These are phyloP conservation scores for Diaperis boleti DNA, from an alignment of 2,888 invertebrate species.

Conservation along the genomic window DNA sequence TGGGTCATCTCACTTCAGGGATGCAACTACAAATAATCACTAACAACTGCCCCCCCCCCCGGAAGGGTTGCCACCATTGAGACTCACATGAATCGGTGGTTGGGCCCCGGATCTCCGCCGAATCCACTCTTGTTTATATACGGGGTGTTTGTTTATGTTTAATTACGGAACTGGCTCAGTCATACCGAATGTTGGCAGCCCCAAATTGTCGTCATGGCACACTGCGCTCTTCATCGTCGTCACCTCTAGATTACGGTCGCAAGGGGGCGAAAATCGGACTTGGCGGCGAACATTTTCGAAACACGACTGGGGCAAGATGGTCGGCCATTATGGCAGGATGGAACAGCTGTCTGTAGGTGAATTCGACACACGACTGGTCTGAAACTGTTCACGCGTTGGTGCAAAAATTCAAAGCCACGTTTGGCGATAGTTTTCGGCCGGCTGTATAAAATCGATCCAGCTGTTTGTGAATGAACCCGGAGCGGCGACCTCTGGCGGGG, in stretches of 20 bases:
- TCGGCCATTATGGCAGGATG: conserved; percentile 54
- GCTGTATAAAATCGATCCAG: conserved; percentile 47
- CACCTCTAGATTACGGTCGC: conserved; percentile 14
- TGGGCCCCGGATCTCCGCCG: background rate
- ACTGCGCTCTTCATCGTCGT: conserved; percentile 15
- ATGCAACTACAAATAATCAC: conserved; percentile 1
- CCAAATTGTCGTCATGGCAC: conserved; percentile 5
- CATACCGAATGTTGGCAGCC: conserved; percentile 24
- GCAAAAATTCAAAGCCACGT: background rate
- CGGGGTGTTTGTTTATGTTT: conserved; percentile 12
- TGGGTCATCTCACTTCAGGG: conserved; percentile 6
- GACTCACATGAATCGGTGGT: conserved; percentile 5
- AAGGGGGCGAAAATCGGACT: background rate
- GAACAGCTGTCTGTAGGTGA: conserved; percentile 53
- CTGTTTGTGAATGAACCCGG: conserved; percentile 47
- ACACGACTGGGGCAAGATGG: conserved; percentile 52
- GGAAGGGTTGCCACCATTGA: background rate
- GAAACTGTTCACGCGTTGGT: background rate
- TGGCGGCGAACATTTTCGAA: conserved; percentile 44
- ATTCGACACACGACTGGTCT: conserved; percentile 39
- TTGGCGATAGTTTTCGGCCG: conserved; percentile 18
- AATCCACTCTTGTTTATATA: conserved; percentile 28
- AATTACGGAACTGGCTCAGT: background rate
- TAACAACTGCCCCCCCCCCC: no score
- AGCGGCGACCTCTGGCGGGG: conserved; percentile 35